phyloP scores from a whole-genome alignment of 2,797 vertebrate genomes.

The Tachyglossus aculeatus region DNA sequence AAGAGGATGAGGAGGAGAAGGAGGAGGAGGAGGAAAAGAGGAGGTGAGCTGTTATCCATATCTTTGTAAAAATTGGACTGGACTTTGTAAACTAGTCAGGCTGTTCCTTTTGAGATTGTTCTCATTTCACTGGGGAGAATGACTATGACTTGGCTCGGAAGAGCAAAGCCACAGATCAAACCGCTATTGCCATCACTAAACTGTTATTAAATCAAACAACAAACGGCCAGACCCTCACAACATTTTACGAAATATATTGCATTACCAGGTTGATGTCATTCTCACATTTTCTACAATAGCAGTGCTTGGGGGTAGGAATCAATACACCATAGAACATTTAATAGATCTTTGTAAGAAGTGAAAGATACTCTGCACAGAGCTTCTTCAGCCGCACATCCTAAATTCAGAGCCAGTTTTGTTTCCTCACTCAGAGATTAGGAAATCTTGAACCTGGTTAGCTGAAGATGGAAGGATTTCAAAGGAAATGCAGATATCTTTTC shows the following conservation, averaged over 20 bases:
- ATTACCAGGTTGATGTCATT: conserved; percentile 4
- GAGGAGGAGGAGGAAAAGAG: not conserved
- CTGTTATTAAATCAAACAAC: not conserved
- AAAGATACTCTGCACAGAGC: conserved; percentile 4
- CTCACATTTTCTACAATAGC: conserved; percentile 2
- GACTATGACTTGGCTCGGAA: not conserved
- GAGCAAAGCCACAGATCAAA: not conserved
- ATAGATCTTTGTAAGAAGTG: conserved; percentile 7
- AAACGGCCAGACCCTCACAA: not conserved
- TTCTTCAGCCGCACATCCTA: not conserved
- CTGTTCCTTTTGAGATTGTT: not conserved
- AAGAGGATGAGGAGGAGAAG: not conserved
- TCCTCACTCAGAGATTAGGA: conserved; percentile 27
- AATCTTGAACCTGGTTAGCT: not conserved
- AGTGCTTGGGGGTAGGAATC: not conserved
- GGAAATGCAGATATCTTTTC: conserved; percentile 6
- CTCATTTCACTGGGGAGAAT: not conserved
- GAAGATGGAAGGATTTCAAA: conserved; percentile 20
- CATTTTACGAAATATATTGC: not conserved
- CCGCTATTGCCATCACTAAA: not conserved
- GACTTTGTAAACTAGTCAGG: not conserved
- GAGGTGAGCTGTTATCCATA: not conserved
- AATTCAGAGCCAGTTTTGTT: conserved; percentile 1
- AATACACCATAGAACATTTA: conserved; percentile 17
- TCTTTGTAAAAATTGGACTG: not conserved